These are phyloP conservation scores for Dendrocincla fuliginosa DNA, from an alignment of 2,797 vertebrate genomes.

Conservation along the genomic window DNA sequence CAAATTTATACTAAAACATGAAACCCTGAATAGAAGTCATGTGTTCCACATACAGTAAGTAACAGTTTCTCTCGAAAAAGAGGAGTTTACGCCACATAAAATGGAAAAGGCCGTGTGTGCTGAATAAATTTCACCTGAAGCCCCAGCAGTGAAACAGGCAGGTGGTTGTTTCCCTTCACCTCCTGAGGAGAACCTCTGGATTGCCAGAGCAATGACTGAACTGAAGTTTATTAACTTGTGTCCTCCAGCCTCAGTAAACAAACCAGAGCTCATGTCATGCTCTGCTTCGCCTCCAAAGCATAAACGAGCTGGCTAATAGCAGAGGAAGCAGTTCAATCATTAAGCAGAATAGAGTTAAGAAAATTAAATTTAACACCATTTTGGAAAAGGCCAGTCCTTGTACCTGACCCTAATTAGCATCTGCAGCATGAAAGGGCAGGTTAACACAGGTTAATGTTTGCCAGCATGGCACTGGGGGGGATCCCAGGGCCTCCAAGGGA, in stretches of 20 bases:
- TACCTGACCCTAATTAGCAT: conserved; percentile 54
- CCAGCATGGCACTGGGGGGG: background rate
- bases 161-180: background rate
- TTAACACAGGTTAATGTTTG: conserved; percentile 65
- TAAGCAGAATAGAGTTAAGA: conserved; percentile 64
- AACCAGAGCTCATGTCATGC: conserved; percentile 6
- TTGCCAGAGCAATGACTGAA: conserved; percentile 3
- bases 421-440: conserved; percentile 45
- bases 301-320: conserved; percentile 44
- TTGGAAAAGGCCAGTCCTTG: conserved; percentile 47
- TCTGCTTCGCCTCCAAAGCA: conserved; percentile 45
- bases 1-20: background rate
- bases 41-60: background rate
- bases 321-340: conserved; percentile 62
- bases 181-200: background rate
- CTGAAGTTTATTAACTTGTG: conserved; percentile 50
- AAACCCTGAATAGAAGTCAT: background rate
- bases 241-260: conserved; percentile 26
- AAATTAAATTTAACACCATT: conserved; percentile 72
- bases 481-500: conserved; percentile 14
- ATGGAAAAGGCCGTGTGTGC: background rate
- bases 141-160: background rate
- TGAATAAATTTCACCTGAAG: background rate
- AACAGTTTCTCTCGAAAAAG: background rate
- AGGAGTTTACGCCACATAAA: background rate